Evolutionary conservation across 2,113 vertebrate species (phyloP), one percentile per base, ranked within the genome.

Genomic region (Cepphus grylle): DNA sequence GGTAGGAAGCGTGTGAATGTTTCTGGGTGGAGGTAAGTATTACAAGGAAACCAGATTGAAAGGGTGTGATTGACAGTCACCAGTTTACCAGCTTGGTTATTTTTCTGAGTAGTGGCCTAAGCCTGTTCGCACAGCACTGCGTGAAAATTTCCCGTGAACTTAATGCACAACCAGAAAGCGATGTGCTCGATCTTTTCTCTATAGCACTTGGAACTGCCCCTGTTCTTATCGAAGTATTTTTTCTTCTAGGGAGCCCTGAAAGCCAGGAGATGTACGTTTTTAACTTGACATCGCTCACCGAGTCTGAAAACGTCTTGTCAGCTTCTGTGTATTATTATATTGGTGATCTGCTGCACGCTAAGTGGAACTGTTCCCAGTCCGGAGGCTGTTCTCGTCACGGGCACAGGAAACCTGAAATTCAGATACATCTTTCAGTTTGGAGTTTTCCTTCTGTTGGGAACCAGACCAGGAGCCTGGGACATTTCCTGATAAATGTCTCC

Each of bases 281-380:
- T 96, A 99, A 99, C 95, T 95, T 99, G 83, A 99, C 99, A 2
- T 99, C 99, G 1, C 98, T 99, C 91, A 99, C 99, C 5, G 98
- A 99, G 89, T 99, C 99, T 8, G 99, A 99, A 96, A 99, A 99
- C 12, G 92, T 99, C 86, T 97, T 99, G 82, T 99, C 99, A 2
- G 99, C 99, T 43, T 99, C 98, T 0, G 96, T 99, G 25, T 98
- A 99, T 97, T 99, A 99, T 87, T 99, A 98, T 66, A 94, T 98
- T 6, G 98, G 99, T 32, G 98, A 99, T 89, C 93, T 99, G 16
- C 96, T 96, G 36, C 98, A 98, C 27, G 74, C 18, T 49, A 98
- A 95, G 67, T 40, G 90, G 42, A 96, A 97, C 91, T 98, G 99
- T 63, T 95, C 96, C 43, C 62, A 42, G 9, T 63, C 97, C 27